Base-by-base conservation (phyloP, 2,113 vertebrate species). In the Phyllopteryx taeniolatus region DNA sequence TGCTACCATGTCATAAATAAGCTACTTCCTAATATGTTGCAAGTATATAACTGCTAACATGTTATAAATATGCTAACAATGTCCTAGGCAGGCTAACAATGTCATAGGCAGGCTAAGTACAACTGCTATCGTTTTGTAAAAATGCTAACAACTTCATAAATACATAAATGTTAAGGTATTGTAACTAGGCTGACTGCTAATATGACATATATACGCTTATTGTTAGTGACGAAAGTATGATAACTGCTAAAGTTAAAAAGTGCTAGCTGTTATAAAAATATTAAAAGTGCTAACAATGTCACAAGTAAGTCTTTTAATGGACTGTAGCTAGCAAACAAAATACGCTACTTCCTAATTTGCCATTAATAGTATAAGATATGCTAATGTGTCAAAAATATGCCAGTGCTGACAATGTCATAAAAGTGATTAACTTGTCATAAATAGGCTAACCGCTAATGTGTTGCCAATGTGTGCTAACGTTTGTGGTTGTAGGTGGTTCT, bases 401-500 rank as follows among this genome's bases (percentile, higher is more conserved):
- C n/a, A 11, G 11, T 17, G 51, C 8, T 47, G 31, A 49, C 39
- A 35, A 61, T 35, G 31, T 39, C 15, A 11, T 8, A 42, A 42
- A 43, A 43, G 13, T 3, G 13, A 27, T 59, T 3, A 12, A 44
- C 39, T 43, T n/a, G 1, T 61, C 47, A 15, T 1, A 4, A 12
- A 19, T 8, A 15, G 8, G 42, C 44, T 6, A 22, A 56, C 1
- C 20, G 15, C 39, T 0, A 44, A 35, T 17, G 6, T 64, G 62
- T 64, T 63, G 64, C 19, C 27, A 47, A 65, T 22, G 7, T 31
- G 22, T 1, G 11, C 14, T 0, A 1, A 46, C 11, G 0, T 69
- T 1, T 0, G 43, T 13, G 14, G 0, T 78, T 2, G 0, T 78
- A 98, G 96, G 86, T 98, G 96, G 96, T 97, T 98, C 89, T 98